Evolutionary conservation across 2,888 invertebrate species (phyloP).

Genomic region (Tanypteryx hageni): DNA sequence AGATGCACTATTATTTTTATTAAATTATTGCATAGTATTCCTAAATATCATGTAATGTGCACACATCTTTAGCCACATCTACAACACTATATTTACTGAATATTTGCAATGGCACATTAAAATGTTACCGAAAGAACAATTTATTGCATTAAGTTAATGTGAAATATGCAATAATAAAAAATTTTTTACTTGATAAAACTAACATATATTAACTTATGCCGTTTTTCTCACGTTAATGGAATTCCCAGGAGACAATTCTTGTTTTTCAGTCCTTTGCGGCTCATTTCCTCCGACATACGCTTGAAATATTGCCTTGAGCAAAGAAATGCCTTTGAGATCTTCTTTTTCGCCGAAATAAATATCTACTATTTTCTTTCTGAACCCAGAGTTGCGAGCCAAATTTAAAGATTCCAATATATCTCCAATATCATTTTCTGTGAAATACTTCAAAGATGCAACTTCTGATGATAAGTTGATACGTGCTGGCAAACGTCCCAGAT

Average conservation of each 20-base stretch:
- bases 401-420: slow-evolving; percentile 33
- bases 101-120: too few relatives aligned
- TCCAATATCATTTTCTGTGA: slow-evolving; percentile 30
- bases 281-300: neutral
- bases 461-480: neutral
- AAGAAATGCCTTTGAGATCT: neutral
- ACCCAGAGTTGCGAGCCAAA: neutral
- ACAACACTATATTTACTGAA: too few relatives aligned
- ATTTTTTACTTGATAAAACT: neutral
- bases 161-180: too few relatives aligned
- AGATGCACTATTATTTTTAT: too few relatives aligned
- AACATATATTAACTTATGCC: neutral
- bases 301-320: neutral
- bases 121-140: too few relatives aligned
- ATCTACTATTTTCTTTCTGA: neutral
- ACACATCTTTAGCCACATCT: too few relatives aligned
- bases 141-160: too few relatives aligned
- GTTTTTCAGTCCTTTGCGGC: too few relatives aligned
- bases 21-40: too few relatives aligned
- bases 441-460: neutral
- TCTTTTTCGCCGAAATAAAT: neutral
- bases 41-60: too few relatives aligned
- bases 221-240: neutral
- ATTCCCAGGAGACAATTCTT: neutral
- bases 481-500: neutral